Evolutionary conservation across 2,888 invertebrate genomes (phyloP).

Genomic region (Exephanes ischioxanthus): DNA sequence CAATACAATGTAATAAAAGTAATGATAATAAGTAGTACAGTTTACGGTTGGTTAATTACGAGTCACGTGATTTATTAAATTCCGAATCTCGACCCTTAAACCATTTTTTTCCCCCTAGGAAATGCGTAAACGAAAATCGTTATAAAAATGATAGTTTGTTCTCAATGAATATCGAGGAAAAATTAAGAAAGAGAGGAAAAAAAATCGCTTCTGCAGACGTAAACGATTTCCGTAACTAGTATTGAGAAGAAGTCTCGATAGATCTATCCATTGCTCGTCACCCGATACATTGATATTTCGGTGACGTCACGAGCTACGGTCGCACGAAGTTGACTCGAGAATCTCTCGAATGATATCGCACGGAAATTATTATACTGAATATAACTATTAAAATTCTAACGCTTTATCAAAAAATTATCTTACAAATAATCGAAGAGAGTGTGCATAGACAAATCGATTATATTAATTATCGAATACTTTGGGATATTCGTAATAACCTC

Average conservation of each 20-base stretch:
- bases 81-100: constrained; percentile 57
- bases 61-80: constrained; percentile 61
- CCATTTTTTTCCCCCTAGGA: not conserved
- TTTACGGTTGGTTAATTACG: constrained; percentile 56
- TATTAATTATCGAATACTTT: constrained; percentile 19
- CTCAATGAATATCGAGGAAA: not conserved
- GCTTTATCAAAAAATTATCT: not conserved
- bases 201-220: not conserved
- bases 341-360: constrained; percentile 51
- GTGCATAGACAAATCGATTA: not conserved
- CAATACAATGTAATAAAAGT: constrained; percentile 24
- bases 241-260: constrained; percentile 5
- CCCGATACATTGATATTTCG: constrained; percentile 65
- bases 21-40: constrained; percentile 54
- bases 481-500: constrained; percentile 75
- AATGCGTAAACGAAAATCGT: not conserved
- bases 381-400: constrained; percentile 16
- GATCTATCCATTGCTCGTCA: constrained; percentile 61
- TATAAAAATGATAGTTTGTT: not conserved
- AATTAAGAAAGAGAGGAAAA: not conserved
- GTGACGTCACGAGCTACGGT: constrained; percentile 74
- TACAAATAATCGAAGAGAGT: not conserved
- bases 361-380: not conserved
- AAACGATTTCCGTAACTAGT: constrained; percentile 3
- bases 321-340: constrained; percentile 64